A percentile compares a stretch with the other conserved stretches of the same genome.
phyloP scores from a whole-genome alignment of 2,797 vertebrate species.

The Diglossa cyanea region DNA sequence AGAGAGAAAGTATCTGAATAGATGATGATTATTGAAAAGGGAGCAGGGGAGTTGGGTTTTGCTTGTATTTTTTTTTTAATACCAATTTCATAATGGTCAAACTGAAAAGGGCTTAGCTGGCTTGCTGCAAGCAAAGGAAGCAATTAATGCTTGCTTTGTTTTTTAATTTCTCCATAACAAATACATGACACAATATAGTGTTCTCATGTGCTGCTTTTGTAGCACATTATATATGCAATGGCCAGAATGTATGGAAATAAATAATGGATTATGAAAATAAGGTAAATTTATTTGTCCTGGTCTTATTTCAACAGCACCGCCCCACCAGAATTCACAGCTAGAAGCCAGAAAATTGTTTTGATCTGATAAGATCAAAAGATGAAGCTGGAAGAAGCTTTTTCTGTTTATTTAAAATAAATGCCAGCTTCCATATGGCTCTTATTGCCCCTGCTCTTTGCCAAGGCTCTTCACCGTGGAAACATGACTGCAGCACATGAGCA shows the following conservation, averaged over 20 bases:
- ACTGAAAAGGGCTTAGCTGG: constrained; percentile 14
- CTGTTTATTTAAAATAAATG: neutral
- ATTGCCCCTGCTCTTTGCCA: neutral
- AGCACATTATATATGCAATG: neutral
- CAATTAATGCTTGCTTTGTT: neutral
- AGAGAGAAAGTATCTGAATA: neutral
- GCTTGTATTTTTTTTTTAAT: neutral
- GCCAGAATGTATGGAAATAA: neutral
- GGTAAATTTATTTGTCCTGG: neutral
- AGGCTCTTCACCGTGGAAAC: neutral
- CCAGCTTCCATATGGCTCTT: neutral
- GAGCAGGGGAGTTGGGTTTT: neutral
- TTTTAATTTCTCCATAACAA: neutral
- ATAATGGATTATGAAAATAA: neutral
- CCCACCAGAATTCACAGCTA: neutral
- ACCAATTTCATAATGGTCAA: neutral
- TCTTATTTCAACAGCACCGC: neutral
- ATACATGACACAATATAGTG: neutral
- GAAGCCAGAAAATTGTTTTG: neutral
- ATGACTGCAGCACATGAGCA: neutral
- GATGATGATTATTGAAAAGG: neutral
- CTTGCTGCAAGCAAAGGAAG: constrained; percentile 34
- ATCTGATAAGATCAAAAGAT: neutral
- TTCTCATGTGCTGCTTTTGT: neutral
- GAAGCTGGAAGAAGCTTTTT: neutral